Evolutionary conservation across 2,797 vertebrate species (phyloP), one percentile per base, ranked within the genome.

Genomic region (Pangasius sanitwongsei): DNA sequence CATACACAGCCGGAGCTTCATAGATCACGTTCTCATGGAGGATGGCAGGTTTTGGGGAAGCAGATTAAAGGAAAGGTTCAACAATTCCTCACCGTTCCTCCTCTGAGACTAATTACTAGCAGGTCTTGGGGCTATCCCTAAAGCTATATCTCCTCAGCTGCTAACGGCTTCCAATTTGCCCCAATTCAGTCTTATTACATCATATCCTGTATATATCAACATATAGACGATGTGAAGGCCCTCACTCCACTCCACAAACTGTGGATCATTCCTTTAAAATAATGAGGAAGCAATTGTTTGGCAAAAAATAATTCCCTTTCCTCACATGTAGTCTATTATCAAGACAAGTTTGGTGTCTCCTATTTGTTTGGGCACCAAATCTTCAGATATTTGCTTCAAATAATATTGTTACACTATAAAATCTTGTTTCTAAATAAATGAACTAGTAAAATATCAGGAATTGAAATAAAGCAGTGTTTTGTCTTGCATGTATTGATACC

Each of bases 41-140:
- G n/a, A 48, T 82, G 65, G 65, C 83, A 81, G 84, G 83, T n/a
- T 41, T 59, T 37, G 34, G 50, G 48, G 15, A 70, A 89, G 72
- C 8, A 78, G 57, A 37, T 85, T 55, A 63, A 65, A 84, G 25
- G 2, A 55, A 78, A 84, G 4, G 12, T 4, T 55, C 44, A 53
- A 37, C 8, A 28, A 41, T 78, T 70, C 20, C 77, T 57, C 44
- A 57, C 15, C 69, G 57, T 57, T 55, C 44, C 50, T 70, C 77
- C 77, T 85, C 65, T 72, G 65, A 86, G 61, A 80, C 23, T 86
- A 61, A 81, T 86, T 65, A 61, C 25, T 67, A 57, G 48, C 82
- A 55, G 72, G 23, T 69, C 25, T 61, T 61, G 13, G 12, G 34
- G 77, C 23, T 59, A 34, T 20, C 2, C 28, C 50, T 82, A 37